phyloP scores from a whole-genome alignment of 2,113 vertebrate species.

The Nipponia nippon region DNA sequence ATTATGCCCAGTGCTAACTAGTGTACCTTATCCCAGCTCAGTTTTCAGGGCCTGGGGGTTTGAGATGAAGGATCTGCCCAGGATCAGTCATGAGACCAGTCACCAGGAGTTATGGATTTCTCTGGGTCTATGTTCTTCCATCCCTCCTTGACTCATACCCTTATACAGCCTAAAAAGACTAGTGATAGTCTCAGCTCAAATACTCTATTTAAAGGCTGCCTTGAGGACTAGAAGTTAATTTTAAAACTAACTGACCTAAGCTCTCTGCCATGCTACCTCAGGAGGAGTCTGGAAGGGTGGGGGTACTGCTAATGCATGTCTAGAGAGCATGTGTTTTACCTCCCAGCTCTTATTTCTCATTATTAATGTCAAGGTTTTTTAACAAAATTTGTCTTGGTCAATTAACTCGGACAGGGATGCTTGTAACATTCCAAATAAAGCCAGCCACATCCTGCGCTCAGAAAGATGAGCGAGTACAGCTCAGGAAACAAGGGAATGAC shows the following conservation, averaged over 20 bases:
- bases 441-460: conserved; percentile 43
- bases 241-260: conserved; percentile 66
- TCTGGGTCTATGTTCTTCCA: neutral
- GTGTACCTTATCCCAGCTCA: neutral
- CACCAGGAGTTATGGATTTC: neutral
- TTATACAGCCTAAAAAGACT: neutral
- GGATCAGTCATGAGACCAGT: neutral
- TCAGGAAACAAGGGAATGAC: conserved; percentile 18
- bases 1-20: neutral
- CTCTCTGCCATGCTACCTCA: conserved; percentile 31
- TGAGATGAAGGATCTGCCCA: neutral
- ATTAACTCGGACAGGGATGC: conserved; percentile 56
- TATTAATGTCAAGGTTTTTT: conserved; percentile 66
- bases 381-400: conserved; percentile 72
- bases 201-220: conserved; percentile 38
- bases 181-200: conserved; percentile 13
- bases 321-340: conserved; percentile 28
- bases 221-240: conserved; percentile 64
- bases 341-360: conserved; percentile 58
- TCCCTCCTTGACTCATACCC: neutral
- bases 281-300: conserved; percentile 14
- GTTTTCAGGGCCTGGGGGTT: neutral
- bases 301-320: conserved; percentile 15
- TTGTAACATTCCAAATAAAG: conserved; percentile 64
- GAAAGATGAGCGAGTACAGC: neutral